These are phyloP conservation scores for Ictalurus punctatus DNA, from an alignment of 2,113 vertebrate genomes.

Conservation along the genomic window DNA sequence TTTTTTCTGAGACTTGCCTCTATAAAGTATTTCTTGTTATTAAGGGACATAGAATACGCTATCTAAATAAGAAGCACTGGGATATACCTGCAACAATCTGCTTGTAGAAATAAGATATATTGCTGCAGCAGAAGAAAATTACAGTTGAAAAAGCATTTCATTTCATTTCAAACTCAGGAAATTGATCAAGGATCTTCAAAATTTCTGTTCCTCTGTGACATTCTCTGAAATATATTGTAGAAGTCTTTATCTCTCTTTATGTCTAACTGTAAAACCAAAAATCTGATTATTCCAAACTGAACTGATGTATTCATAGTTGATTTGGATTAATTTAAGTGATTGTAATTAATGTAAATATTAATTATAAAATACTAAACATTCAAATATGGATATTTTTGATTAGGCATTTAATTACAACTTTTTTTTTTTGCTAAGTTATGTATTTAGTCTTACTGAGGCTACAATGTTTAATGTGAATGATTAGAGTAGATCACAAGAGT, in stretches of 20 bases:
- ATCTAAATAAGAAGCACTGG: not conserved
- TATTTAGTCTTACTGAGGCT: not conserved
- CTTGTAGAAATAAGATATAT: not conserved
- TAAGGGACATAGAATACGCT: not conserved
- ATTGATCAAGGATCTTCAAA: constrained; percentile 15
- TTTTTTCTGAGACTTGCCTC: not conserved
- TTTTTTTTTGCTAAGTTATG: not conserved
- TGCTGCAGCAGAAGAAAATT: not conserved
- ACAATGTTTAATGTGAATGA: not conserved
- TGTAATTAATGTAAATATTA: not conserved
- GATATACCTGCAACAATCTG: not conserved
- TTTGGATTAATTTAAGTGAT: not conserved
- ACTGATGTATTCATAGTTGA: not conserved
- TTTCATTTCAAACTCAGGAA: not conserved
- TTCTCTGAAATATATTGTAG: not conserved
- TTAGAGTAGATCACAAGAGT: not conserved
- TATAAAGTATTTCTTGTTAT: not conserved
- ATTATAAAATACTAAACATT: not conserved
- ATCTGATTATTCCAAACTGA: not conserved
- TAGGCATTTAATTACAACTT: not conserved
- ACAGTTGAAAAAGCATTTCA: not conserved
- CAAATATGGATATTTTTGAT: not conserved
- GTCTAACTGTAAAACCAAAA: not conserved
- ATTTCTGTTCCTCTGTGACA: constrained; percentile 15
- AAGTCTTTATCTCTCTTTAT: not conserved